Conservation (phyloP, 2,888 invertebrate species). For the Mythimna lalbum region DNA sequence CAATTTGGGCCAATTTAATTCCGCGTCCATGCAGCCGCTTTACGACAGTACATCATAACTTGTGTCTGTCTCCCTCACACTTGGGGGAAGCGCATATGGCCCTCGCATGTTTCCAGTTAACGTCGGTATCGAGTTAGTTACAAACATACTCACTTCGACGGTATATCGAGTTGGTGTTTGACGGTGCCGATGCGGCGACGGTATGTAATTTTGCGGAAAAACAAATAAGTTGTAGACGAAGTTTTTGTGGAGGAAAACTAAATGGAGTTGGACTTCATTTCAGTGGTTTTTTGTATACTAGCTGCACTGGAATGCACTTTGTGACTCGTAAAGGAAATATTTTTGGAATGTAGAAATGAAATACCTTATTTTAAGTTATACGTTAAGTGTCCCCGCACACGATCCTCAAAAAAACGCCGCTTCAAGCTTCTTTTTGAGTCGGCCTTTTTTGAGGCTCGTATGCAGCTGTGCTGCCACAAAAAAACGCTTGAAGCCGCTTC, state of each 20-base stretch:
- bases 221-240: slow-evolving; percentile 35
- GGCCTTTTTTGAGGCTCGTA: too few relatives aligned
- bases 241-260: slow-evolving; percentile 19
- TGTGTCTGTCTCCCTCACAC: slow-evolving; percentile 69
- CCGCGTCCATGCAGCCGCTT: slow-evolving; percentile 82
- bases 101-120: slow-evolving; percentile 63
- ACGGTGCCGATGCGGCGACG: slow-evolving; percentile 25
- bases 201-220: slow-evolving; percentile 34
- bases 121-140: slow-evolving; percentile 66
- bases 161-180: slow-evolving; percentile 49
- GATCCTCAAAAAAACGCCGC: too few relatives aligned
- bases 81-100: slow-evolving; percentile 49
- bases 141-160: slow-evolving; percentile 64
- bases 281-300: background rate
- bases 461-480: too few relatives aligned
- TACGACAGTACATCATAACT: slow-evolving; percentile 73
- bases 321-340: background rate
- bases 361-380: too few relatives aligned
- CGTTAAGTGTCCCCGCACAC: too few relatives aligned
- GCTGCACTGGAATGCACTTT: slow-evolving; percentile 11
- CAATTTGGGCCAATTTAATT: slow-evolving; percentile 89
- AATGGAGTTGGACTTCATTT: slow-evolving; percentile 6
- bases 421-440: too few relatives aligned
- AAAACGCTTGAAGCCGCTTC: too few relatives aligned
- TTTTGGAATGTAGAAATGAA: background rate